Conservation (phyloP, 2,888 invertebrate species). For the Drosophila subsilvestris region DNA sequence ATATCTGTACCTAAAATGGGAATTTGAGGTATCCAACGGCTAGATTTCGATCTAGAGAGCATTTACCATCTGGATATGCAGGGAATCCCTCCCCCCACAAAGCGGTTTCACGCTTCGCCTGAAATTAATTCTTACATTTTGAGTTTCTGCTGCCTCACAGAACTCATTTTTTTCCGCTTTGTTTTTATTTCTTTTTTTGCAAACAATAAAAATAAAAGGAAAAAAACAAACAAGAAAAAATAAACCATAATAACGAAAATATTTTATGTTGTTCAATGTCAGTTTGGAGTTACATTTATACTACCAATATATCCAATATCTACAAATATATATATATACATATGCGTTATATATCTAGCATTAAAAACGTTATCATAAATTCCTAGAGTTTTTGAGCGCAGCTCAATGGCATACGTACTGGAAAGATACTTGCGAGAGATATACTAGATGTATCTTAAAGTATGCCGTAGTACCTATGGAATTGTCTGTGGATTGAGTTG, state of each 20-base stretch:
- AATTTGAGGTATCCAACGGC: not conserved
- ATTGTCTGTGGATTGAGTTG: constrained; percentile 41
- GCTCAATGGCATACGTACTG: constrained; percentile 51
- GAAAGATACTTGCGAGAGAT: constrained; percentile 11
- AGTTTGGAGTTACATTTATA: constrained; percentile 78
- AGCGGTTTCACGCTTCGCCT: not conserved
- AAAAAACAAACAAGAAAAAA: constrained; percentile 31
- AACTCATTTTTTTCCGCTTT: constrained; percentile 56
- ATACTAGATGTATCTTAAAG: constrained; percentile 8
- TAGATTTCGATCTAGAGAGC: not conserved
- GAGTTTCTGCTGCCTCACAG: constrained; percentile 40
- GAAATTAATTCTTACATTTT: constrained; percentile 28
- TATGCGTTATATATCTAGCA: constrained; percentile 70
- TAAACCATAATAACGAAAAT: constrained; percentile 63
- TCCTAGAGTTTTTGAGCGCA: constrained; percentile 61
- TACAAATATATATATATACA: constrained; percentile 60
- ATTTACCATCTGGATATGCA: not conserved
- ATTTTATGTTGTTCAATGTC: constrained; percentile 80
- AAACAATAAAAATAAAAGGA: constrained; percentile 35
- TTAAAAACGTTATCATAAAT: constrained; percentile 49
- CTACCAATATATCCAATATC: constrained; percentile 51
- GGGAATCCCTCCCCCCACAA: not conserved
- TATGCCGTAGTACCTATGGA: constrained; percentile 48
- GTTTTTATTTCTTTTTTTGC: constrained; percentile 54
- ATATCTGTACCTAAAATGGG: not conserved